Evolutionary conservation across 2,113 vertebrate species (phyloP).

Genomic region (Origma solitaria): DNA sequence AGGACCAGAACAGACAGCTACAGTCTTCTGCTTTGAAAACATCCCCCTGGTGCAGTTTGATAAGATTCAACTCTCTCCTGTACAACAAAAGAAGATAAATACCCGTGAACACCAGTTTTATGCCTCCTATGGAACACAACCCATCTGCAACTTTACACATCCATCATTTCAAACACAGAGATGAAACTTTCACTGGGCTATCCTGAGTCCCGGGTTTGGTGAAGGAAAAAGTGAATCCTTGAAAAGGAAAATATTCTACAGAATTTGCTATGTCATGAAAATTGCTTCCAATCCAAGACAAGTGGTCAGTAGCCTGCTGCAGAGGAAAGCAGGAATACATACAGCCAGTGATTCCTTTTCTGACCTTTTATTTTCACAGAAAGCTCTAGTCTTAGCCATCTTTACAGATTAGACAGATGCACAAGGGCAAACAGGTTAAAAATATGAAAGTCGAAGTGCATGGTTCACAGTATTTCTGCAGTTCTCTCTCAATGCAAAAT

Average conservation of each 20-base stretch:
- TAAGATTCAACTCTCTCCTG: background rate
- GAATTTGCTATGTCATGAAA: background rate
- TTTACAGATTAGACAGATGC: background rate
- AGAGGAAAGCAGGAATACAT: background rate
- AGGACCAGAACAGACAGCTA: background rate
- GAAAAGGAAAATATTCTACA: background rate
- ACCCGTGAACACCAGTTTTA: background rate
- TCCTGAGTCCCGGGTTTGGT: background rate
- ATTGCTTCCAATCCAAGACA: background rate
- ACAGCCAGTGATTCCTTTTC: background rate
- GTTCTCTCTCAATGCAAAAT: background rate
- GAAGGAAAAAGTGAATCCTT: background rate
- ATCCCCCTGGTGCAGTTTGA: background rate
- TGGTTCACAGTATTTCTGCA: background rate
- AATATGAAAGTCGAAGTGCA: background rate
- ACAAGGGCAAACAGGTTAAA: background rate
- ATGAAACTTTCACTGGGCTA: background rate
- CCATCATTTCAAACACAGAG: background rate
- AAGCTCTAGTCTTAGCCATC: background rate
- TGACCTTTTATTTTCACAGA: background rate
- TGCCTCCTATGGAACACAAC: background rate
- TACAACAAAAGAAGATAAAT: background rate
- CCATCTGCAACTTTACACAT: background rate
- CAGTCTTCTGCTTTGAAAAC: background rate
- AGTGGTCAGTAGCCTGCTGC: background rate